phyloP scores from a whole-genome alignment of 2,888 invertebrate species.

The Panopea generosa region DNA sequence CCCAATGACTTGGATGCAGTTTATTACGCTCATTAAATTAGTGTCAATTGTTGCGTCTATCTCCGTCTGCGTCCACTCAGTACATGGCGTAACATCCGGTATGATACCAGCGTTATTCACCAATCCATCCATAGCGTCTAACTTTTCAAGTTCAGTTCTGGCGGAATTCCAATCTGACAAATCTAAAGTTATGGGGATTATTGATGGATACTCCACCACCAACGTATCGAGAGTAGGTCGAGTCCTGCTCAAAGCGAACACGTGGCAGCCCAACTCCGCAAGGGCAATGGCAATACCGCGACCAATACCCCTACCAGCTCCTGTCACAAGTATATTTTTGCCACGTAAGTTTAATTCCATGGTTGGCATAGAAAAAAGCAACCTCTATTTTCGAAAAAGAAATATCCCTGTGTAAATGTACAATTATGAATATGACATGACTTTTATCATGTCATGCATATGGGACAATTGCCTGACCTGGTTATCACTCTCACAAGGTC shows the following conservation, averaged over 20 bases:
- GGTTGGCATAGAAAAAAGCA: too few relatives aligned
- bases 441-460: too few relatives aligned
- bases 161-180: constrained; percentile 92
- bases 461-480: too few relatives aligned
- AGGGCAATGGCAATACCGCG: constrained; percentile 90
- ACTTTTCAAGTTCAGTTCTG: constrained; percentile 87
- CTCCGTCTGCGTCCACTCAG: neutral
- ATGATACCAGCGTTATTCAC: constrained; percentile 96
- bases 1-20: constrained; percentile 13
- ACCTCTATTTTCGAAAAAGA: too few relatives aligned
- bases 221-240: constrained; percentile 89
- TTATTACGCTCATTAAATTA: constrained; percentile 13
- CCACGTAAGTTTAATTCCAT: too few relatives aligned
- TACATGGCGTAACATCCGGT: too few relatives aligned
- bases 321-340: too few relatives aligned
- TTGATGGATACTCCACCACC: constrained; percentile 79
- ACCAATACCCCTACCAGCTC: constrained; percentile 93
- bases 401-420: too few relatives aligned
- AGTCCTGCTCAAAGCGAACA: constrained; percentile 91
- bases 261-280: constrained; percentile 90
- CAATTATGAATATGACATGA: too few relatives aligned
- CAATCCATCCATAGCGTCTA: constrained; percentile 91
- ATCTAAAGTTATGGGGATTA: constrained; percentile 88
- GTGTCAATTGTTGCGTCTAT: neutral
- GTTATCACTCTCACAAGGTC: too few relatives aligned